These are phyloP conservation scores for Tretioscincus oriximinensis DNA, from an alignment of 2,113 vertebrate genomes.

Conservation along the genomic window DNA sequence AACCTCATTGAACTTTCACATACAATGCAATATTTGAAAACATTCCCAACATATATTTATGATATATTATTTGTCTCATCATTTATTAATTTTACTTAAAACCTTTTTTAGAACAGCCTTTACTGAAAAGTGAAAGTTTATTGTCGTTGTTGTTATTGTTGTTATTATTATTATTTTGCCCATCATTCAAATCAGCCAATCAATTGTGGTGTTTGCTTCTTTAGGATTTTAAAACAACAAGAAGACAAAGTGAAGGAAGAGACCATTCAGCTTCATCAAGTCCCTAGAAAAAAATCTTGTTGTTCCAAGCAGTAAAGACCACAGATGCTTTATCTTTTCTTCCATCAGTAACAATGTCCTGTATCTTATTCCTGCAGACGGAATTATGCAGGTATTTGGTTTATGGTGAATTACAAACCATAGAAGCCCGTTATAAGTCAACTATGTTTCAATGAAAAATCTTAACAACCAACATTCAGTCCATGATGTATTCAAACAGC, in stretches of 20 bases:
- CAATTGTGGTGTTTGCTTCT: neutral
- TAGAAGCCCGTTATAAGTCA: neutral
- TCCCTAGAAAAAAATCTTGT: constrained; percentile 81
- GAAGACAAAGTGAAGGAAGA: constrained; percentile 84
- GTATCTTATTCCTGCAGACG: neutral
- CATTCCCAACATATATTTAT: neutral
- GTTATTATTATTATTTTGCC: neutral
- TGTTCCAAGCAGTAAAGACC: constrained; percentile 72
- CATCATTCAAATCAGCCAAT: neutral
- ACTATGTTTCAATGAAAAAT: too few relatives aligned
- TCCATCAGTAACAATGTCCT: neutral
- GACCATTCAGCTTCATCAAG: constrained; percentile 72
- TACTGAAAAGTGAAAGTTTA: too few relatives aligned
- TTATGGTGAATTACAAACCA: neutral
- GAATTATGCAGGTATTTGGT: neutral
- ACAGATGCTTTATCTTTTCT: neutral
- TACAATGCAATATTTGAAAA: neutral
- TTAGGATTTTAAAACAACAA: constrained; percentile 85
- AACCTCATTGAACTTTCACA: neutral
- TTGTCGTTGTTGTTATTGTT: too few relatives aligned
- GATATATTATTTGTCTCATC: neutral
- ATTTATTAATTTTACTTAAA: neutral
- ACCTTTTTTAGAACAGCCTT: neutral
- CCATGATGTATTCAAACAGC: too few relatives aligned
- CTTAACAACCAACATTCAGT: too few relatives aligned